phyloP scores from a whole-genome alignment of 2,888 invertebrate species.

The Drosophila ezoana region DNA sequence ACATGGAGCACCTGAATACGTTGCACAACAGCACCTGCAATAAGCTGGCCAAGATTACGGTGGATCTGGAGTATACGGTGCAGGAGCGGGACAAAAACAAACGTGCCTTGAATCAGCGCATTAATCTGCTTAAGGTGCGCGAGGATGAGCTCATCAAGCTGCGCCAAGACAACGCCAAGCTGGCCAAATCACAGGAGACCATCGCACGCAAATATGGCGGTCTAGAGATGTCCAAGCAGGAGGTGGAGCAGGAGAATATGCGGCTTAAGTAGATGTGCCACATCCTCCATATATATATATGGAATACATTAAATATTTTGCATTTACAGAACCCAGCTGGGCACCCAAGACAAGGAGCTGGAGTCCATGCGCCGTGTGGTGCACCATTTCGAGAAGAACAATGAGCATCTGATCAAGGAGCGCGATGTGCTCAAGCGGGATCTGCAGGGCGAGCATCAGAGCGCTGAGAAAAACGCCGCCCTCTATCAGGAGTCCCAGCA shows the following conservation, averaged over 20 bases:
- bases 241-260: constrained; percentile 78
- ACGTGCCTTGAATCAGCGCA: constrained; percentile 78
- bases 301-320: neutral
- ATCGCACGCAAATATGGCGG: constrained; percentile 81
- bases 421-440: constrained; percentile 82
- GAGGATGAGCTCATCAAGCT: constrained; percentile 84
- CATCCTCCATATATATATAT: neutral
- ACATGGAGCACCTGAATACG: constrained; percentile 82
- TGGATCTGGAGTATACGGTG: constrained; percentile 82
- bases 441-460: constrained; percentile 73
- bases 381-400: constrained; percentile 80
- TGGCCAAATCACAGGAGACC: constrained; percentile 82
- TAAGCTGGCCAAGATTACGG: constrained; percentile 82
- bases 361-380: constrained; percentile 82
- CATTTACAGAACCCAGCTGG: constrained; percentile 72
- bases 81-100: constrained; percentile 82
- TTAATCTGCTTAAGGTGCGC: constrained; percentile 82
- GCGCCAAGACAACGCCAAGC: constrained; percentile 80
- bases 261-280: constrained; percentile 72
- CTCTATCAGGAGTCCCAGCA: constrained; percentile 81
- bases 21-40: constrained; percentile 82
- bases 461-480: constrained; percentile 64
- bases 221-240: constrained; percentile 75
- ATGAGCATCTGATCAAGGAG: constrained; percentile 81
- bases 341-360: constrained; percentile 82